Evolutionary conservation across 2,888 invertebrate genomes (phyloP), one percentile per base, ranked within the genome.

Genomic region (Halocaridina rubra): DNA sequence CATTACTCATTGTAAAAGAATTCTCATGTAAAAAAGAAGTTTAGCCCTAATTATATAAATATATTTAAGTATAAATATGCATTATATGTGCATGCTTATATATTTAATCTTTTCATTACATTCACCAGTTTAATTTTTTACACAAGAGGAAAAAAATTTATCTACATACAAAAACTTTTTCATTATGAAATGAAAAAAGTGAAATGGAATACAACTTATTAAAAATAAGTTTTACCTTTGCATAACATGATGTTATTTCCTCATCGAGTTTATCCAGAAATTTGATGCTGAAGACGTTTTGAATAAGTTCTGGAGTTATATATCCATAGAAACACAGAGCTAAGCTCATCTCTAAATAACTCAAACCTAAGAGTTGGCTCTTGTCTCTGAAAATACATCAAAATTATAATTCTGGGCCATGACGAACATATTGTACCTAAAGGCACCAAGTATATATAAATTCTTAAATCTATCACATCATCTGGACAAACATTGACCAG

Each of bases 181-280:
- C 32, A 77, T 16, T 3, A 3, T 22, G 7, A 13, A 16, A 22
- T 8, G 7, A 61, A 32, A n/a, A 64, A 77, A 59, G n/a, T 2
- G 24, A 67, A 71, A 33, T 32, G 2, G 24, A 7, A 67, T 19
- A 67, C 7, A 32, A 3, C 33, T 88, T 19, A 64, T 32, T 32
- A 88, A n/a, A n/a, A n/a, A n/a, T n/a, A n/a, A n/a, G n/a, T n/a
- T n/a, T n/a, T 90, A 92, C 93, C 90, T 92, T 93, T 19, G 92
- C 92, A 89, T 93, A 93, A 89, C 93, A 93, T 84, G 91, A 90
- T 71, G 91, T 90, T 75, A 94, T 91, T 90, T 94, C 93, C 5
- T 91, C 90, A 89, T 94, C 94, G 0, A 94, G 90, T 88, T 92
- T 91, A 88, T 93, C 93, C 88, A 94, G 91, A 89, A 94, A 94